Conservation (phyloP, 37 sponge, comb jelly and placozoan genomes). For the Mnemiopsis leidyi region DNA sequence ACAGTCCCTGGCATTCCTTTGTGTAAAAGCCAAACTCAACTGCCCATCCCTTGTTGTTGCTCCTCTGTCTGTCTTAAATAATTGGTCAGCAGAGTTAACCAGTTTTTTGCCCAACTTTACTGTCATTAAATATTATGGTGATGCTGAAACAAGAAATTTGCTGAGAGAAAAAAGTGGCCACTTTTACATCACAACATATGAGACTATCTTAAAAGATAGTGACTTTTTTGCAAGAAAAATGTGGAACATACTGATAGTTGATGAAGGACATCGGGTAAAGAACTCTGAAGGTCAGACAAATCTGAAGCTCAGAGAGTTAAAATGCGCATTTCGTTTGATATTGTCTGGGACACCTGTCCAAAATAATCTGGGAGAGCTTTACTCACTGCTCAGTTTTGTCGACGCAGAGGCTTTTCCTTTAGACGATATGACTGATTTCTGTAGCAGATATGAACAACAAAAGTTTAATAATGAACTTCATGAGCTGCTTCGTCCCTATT, state of each 20-base stretch:
- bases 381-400: constrained; percentile 27
- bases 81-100: background rate
- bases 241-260: constrained; percentile 9
- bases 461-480: constrained; percentile 6
- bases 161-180: background rate
- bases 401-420: constrained; percentile 23
- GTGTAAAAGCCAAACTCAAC: background rate
- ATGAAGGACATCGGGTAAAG: constrained; percentile 24
- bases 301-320: background rate
- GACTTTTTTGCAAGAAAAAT: background rate
- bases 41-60: background rate
- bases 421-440: background rate
- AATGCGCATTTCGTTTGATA: background rate
- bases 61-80: background rate
- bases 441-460: background rate
- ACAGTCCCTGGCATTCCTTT: constrained; percentile 27
- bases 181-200: background rate
- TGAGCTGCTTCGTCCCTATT: constrained; percentile 20
- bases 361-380: background rate
- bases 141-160: background rate
- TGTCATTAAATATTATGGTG: constrained; percentile 8
- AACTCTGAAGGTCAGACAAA: constrained; percentile 2
- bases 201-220: background rate
- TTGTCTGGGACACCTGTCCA: constrained; percentile 31
- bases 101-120: background rate